A percentile compares a stretch with the other conserved stretches of the same genome.
These are phyloP conservation scores for Diceros bicornis DNA, from an alignment of 2,797 vertebrate species.

Conservation along the genomic window DNA sequence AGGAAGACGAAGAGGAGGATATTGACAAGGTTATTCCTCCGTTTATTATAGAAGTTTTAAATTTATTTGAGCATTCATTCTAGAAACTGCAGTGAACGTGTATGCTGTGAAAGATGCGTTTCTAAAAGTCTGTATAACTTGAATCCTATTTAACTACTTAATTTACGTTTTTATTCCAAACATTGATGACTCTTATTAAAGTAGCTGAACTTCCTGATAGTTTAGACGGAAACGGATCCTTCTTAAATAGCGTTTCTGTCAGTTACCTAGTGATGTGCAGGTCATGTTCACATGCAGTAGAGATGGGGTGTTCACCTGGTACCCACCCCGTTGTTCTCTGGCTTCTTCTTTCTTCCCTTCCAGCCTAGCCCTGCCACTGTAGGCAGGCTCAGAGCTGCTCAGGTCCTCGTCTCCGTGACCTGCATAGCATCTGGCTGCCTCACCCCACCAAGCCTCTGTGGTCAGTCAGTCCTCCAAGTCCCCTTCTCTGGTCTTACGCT, in stretches of 20 bases:
- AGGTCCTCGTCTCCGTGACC: not conserved
- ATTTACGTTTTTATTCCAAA: not conserved
- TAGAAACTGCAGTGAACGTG: not conserved
- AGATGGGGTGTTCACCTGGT: not conserved
- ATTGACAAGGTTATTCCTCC: conserved; percentile 93
- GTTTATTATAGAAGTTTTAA: not conserved
- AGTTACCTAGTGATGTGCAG: not conserved
- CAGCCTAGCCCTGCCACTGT: not conserved
- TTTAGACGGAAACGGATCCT: not conserved
- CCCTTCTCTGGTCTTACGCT: not conserved
- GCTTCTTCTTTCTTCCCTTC: not conserved
- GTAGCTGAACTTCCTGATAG: not conserved
- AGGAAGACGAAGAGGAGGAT: conserved; percentile 97
- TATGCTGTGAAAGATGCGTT: not conserved
- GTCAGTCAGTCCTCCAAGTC: not conserved
- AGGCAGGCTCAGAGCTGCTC: not conserved
- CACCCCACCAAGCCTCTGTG: not conserved
- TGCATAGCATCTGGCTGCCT: not conserved
- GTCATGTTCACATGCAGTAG: not conserved
- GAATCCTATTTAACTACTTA: not conserved
- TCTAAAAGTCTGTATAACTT: not conserved
- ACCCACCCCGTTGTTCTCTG: not conserved
- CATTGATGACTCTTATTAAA: not conserved
- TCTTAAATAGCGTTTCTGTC: not conserved
- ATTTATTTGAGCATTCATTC: not conserved